Percentiles rank a stretch among this genome's conserved stretches.
Conservation (phyloP, 2,113 vertebrate species). For the Petroica traversi region DNA sequence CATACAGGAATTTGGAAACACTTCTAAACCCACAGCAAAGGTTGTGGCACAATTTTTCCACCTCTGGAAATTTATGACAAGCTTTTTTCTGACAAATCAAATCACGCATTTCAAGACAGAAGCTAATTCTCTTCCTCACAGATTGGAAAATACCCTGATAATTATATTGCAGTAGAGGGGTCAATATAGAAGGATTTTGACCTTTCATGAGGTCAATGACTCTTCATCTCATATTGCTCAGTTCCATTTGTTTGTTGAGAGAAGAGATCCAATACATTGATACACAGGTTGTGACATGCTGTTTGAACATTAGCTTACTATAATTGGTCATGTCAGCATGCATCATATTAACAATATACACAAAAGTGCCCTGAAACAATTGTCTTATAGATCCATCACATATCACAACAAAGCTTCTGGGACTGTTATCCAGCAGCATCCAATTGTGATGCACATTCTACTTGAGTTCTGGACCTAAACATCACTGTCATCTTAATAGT, state of each 20-base stretch:
- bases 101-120: background rate
- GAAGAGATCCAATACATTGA: conserved; percentile 85
- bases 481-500: conserved; percentile 64
- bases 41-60: background rate
- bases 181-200: conserved; percentile 28
- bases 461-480: conserved; percentile 64
- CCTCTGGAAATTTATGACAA: background rate
- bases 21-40: background rate
- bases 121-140: background rate
- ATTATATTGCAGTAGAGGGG: background rate
- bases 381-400: conserved; percentile 88
- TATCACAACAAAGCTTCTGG: conserved; percentile 80
- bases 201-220: conserved; percentile 80
- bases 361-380: conserved; percentile 88
- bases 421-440: conserved; percentile 76
- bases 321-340: conserved; percentile 92
- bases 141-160: background rate
- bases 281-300: conserved; percentile 93
- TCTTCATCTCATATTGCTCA: conserved; percentile 69
- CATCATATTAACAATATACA: conserved; percentile 89
- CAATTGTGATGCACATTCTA: conserved; percentile 69
- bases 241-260: conserved; percentile 83
- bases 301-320: conserved; percentile 86
- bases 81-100: conserved; percentile 11
- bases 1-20: background rate